These are phyloP conservation scores for Trachythela sp. DNA, from an alignment of 64 coral and sea anemone genomes.

Conservation along the genomic window DNA sequence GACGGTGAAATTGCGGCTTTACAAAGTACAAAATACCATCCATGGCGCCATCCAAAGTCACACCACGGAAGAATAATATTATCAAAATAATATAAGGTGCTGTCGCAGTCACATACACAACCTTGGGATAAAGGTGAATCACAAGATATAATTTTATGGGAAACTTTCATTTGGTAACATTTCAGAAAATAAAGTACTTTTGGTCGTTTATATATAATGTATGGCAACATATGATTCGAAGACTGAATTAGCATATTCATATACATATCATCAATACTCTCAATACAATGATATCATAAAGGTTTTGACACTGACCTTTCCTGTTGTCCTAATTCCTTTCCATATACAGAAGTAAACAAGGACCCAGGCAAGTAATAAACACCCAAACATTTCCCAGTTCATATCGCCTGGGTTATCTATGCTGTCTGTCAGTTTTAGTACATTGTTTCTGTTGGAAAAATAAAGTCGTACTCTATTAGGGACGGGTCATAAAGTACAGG, in stretches of 20 bases:
- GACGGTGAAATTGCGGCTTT: conserved; percentile 62
- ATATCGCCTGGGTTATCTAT: conserved; percentile 51
- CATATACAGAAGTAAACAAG: conserved; percentile 87
- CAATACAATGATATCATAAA: too few relatives aligned
- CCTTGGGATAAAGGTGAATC: not conserved
- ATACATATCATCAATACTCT: not conserved
- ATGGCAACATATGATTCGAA: too few relatives aligned
- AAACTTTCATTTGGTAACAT: too few relatives aligned
- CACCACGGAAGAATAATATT: conserved; percentile 62
- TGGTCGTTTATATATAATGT: too few relatives aligned
- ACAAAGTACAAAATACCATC: conserved; percentile 73
- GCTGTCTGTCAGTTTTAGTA: conserved; percentile 54
- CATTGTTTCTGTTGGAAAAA: conserved; percentile 43
- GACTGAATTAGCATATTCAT: too few relatives aligned
- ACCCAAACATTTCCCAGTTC: conserved; percentile 47
- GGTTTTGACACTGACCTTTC: conserved; percentile 39
- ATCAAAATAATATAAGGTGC: conserved; percentile 74
- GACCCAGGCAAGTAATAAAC: conserved; percentile 74
- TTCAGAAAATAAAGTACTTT: too few relatives aligned
- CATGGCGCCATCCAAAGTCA: conserved; percentile 61
- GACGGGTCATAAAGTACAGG: too few relatives aligned
- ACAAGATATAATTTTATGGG: not conserved
- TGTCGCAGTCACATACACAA: conserved; percentile 79
- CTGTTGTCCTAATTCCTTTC: conserved; percentile 72
- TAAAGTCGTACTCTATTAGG: too few relatives aligned